phyloP scores from a whole-genome alignment of 2,113 vertebrate species.

The Cettia cetti region DNA sequence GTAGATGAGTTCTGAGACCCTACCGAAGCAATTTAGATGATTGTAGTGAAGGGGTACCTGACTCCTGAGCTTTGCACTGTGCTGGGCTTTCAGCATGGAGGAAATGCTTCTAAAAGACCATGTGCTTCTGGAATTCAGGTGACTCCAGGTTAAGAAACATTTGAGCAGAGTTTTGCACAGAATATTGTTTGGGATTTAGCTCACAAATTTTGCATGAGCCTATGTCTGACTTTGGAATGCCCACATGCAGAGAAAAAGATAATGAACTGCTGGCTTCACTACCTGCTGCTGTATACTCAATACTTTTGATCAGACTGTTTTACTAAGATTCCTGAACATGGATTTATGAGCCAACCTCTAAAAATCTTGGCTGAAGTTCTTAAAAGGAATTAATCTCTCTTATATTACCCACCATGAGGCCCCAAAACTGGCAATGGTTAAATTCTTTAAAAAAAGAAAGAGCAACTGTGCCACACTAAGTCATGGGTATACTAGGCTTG shows the following conservation, averaged over 20 bases:
- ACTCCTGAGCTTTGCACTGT: not conserved
- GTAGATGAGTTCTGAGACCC: not conserved
- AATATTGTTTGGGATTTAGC: not conserved
- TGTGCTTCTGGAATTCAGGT: not conserved
- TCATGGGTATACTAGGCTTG: not conserved
- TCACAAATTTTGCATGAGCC: not conserved
- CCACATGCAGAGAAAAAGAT: not conserved
- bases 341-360: constrained; percentile 10
- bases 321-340: not conserved
- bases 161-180: not conserved
- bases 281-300: not conserved
- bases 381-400: not conserved
- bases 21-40: not conserved
- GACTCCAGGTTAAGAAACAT: not conserved
- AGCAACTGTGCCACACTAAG: not conserved
- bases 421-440: not conserved
- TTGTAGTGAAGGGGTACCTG: not conserved
- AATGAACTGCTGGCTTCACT: not conserved
- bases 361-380: constrained; percentile 29
- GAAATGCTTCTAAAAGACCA: not conserved
- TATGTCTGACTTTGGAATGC: not conserved
- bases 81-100: not conserved
- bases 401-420: not conserved
- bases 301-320: constrained; percentile 12
- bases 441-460: not conserved